Conservation (phyloP, 2,113 vertebrate species). For the Orientallactaga bullata region DNA sequence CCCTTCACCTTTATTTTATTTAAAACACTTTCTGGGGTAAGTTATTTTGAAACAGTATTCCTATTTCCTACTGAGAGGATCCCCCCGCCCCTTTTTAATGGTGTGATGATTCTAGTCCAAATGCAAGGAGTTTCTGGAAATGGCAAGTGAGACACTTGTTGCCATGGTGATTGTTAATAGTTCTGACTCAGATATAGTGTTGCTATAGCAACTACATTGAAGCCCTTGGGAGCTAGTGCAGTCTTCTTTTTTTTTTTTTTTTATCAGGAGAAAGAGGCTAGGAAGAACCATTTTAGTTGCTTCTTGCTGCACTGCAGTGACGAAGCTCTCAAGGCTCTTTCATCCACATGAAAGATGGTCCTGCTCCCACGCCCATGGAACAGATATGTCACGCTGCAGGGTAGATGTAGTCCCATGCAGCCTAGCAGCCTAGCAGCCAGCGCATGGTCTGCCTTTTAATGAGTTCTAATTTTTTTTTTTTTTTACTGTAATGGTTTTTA, state of each 20-base stretch:
- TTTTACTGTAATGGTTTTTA: conserved; percentile 60
- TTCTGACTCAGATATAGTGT: conserved; percentile 90
- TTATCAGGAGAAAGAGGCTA: conserved; percentile 78
- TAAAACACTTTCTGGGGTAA: conserved; percentile 38
- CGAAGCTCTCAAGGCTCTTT: conserved; percentile 82
- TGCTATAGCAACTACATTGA: conserved; percentile 87
- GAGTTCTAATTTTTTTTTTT: conserved; percentile 42
- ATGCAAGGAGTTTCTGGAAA: conserved; percentile 86
- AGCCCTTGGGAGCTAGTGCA: conserved; percentile 87
- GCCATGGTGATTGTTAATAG: conserved; percentile 91
- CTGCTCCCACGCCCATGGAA: conserved; percentile 73
- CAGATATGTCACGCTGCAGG: conserved; percentile 65
- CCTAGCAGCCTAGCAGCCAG: conserved; percentile 54
- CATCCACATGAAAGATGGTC: conserved; percentile 73
- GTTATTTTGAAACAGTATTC: conserved; percentile 72
- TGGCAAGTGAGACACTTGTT: conserved; percentile 91
- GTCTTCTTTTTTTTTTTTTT: conserved; percentile 74
- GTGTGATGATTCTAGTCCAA: conserved; percentile 84
- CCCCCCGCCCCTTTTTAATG: conserved; percentile 80
- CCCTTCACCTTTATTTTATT: conserved; percentile 58
- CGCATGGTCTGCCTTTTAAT: conserved; percentile 33
- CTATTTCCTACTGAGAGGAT: conserved; percentile 65
- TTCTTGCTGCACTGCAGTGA: conserved; percentile 85
- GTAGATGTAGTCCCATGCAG: conserved; percentile 36
- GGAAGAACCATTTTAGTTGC: conserved; percentile 83